These are phyloP conservation scores for Crotalus viridis DNA, from an alignment of 2,113 vertebrate genomes.

Conservation along the genomic window DNA sequence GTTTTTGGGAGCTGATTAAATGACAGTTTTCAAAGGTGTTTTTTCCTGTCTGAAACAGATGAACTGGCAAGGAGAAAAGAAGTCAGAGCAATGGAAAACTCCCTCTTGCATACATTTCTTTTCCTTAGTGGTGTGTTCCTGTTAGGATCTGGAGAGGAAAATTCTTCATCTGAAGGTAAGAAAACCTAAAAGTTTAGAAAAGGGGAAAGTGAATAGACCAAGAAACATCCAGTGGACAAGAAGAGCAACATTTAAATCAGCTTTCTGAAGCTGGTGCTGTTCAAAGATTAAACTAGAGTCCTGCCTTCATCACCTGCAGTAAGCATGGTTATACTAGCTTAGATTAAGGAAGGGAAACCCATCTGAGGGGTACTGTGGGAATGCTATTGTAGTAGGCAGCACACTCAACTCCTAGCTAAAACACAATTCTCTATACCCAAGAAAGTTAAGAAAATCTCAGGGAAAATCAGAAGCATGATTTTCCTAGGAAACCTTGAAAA, in stretches of 20 bases:
- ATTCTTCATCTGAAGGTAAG: conserved; percentile 60
- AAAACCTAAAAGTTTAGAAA: not conserved
- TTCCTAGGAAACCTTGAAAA: too few species aligned
- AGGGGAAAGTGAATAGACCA: not conserved
- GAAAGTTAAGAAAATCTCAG: not conserved
- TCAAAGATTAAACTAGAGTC: not conserved
- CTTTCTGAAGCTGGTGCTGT: not conserved
- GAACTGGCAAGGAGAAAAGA: not conserved
- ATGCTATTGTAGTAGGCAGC: not conserved
- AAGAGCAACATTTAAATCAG: not conserved
- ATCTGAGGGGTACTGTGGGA: not conserved
- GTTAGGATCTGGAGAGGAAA: conserved; percentile 12
- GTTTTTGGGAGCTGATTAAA: fast-evolving
- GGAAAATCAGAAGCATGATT: not conserved
- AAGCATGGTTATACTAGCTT: not conserved
- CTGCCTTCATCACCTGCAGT: not conserved
- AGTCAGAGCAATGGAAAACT: conserved; percentile 37
- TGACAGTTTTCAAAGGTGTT: conserved; percentile 7
- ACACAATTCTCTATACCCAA: not conserved
- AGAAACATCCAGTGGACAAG: too few species aligned
- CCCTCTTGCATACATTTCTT: fast-evolving
- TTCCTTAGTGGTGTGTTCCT: conserved; percentile 17
- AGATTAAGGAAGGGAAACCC: not conserved
- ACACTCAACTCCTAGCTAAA: not conserved
- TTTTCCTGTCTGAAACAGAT: fast-evolving